Evolutionary conservation across 2,113 vertebrate genomes (phyloP).

Genomic region (Lucifuga dentata): DNA sequence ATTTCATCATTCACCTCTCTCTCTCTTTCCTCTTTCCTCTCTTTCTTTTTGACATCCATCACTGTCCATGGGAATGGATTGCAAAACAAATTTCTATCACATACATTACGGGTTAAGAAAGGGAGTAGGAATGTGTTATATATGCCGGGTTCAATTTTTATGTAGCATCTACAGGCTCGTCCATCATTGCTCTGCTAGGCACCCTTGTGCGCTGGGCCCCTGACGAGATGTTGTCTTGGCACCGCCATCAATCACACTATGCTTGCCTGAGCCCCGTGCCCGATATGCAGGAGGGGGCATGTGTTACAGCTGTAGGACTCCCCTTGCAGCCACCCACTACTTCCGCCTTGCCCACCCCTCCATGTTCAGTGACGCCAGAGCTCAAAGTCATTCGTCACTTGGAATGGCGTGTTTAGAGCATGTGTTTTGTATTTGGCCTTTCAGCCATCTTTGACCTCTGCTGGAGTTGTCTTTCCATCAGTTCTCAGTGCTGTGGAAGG

Average conservation of each 20-base stretch:
- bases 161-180: conserved; percentile 72
- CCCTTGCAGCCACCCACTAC: conserved; percentile 4
- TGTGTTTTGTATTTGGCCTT: conserved; percentile 15
- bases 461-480: conserved; percentile 2
- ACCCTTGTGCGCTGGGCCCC: conserved; percentile 63
- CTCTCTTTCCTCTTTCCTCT: conserved; percentile 31
- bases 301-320: conserved; percentile 51
- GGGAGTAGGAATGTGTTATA: conserved; percentile 72
- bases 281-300: conserved; percentile 59
- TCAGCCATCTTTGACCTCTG: conserved; percentile 34
- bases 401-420: conserved; percentile 29
- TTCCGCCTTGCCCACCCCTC: background rate
- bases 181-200: conserved; percentile 72
- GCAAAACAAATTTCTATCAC: conserved; percentile 78
- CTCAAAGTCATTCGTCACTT: conserved; percentile 33
- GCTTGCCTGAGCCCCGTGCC: conserved; percentile 59
- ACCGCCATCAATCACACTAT: conserved; percentile 72
- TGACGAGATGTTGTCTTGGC: conserved; percentile 75
- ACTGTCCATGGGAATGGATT: conserved; percentile 74
- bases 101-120: conserved; percentile 79
- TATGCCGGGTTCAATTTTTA: conserved; percentile 77
- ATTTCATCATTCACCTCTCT: background rate
- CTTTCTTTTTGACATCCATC: conserved; percentile 71
- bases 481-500: background rate
- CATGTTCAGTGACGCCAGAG: conserved; percentile 16